These are phyloP conservation scores for Rapana venosa DNA, from an alignment of 2,888 invertebrate genomes.

Conservation along the genomic window DNA sequence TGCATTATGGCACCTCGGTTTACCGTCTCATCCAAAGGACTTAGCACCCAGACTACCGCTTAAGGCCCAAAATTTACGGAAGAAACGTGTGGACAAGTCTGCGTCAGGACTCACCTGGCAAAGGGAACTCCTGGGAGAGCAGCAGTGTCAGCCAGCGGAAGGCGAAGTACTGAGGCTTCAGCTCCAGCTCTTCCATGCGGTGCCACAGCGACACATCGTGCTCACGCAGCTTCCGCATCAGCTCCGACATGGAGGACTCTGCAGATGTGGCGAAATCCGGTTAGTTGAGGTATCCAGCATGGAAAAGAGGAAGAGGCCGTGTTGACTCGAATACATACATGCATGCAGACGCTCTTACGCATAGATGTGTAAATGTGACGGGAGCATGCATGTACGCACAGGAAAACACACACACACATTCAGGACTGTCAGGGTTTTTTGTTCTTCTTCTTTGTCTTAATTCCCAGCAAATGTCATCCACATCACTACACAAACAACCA, in stretches of 20 bases:
- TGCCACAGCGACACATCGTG: conserved; percentile 89
- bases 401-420: not conserved
- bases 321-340: not conserved
- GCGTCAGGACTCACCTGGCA: conserved; percentile 84
- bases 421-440: too few relatives aligned
- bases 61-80: too few relatives aligned
- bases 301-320: not conserved
- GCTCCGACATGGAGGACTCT: conserved; percentile 86
- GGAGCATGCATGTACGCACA: not conserved
- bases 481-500: too few relatives aligned
- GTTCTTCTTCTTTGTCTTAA: too few relatives aligned
- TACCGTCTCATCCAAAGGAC: too few relatives aligned
- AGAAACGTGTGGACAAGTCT: too few relatives aligned
- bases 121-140: conserved; percentile 96
- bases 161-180: conserved; percentile 97
- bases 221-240: conserved; percentile 87
- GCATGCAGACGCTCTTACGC: not conserved
- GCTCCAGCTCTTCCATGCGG: conserved; percentile 88
- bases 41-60: too few relatives aligned
- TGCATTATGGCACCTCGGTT: too few relatives aligned
- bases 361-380: too few relatives aligned
- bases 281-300: too few relatives aligned
- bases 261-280: not conserved
- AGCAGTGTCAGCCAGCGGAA: conserved; percentile 98
- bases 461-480: too few relatives aligned